Evolutionary conservation across 2,888 invertebrate genomes (phyloP).

Genomic region (Cetonia aurata): DNA sequence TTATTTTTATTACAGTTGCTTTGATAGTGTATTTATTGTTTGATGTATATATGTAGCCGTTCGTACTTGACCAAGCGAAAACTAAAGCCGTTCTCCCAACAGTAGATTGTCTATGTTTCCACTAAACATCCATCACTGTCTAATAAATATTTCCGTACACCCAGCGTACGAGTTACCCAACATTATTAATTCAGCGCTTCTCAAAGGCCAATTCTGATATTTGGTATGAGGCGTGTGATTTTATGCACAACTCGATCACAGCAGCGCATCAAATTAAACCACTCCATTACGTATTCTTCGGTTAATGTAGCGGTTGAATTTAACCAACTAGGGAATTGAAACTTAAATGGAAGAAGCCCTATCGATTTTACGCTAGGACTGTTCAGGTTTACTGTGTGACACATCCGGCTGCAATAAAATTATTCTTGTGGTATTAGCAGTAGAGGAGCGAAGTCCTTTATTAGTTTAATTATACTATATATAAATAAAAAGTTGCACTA

Average conservation of each 20-base stretch:
- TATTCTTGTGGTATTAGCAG: no score
- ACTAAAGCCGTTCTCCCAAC: no score
- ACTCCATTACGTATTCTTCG: slow-evolving; percentile 18
- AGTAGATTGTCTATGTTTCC: no score
- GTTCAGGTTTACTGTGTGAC: no score
- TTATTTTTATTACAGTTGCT: no score
- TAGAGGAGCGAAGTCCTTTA: no score
- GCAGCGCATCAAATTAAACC: slow-evolving; percentile 11
- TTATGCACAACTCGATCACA: neutral
- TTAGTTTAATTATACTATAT: no score
- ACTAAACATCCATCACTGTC: slow-evolving; percentile 15
- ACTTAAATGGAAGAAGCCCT: slow-evolving; percentile 24
- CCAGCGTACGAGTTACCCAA: neutral
- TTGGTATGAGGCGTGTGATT: neutral
- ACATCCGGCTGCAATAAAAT: no score
- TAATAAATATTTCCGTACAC: neutral
- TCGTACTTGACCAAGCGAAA: no score
- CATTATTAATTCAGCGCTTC: slow-evolving; percentile 22
- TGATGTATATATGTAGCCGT: no score
- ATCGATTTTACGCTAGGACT: slow-evolving; percentile 3
- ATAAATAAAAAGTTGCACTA: no score
- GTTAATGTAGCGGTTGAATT: slow-evolving; percentile 7
- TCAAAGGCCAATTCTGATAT: slow-evolving; percentile 7
- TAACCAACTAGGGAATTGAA: slow-evolving; percentile 19
- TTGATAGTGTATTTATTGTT: no score